Evolutionary conservation across 2,888 invertebrate genomes (phyloP).

Genomic region (Cataglyphis cursor): DNA sequence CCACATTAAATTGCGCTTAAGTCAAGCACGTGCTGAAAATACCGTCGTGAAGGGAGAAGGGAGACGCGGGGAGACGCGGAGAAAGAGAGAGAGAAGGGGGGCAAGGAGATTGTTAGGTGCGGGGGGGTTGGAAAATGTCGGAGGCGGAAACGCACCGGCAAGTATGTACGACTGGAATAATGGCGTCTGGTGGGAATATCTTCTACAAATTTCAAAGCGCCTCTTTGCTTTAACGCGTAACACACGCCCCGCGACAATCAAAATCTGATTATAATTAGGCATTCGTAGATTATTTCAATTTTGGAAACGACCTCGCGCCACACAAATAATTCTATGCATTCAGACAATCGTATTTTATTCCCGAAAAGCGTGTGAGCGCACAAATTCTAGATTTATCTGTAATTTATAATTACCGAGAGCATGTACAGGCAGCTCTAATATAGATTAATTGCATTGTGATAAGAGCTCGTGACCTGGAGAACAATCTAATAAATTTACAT

Average conservation of each 20-base stretch:
- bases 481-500: slow-evolving; percentile 30
- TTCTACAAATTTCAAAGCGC: slow-evolving; percentile 34
- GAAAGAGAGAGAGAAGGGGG: no score
- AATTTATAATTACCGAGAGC: background rate
- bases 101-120: background rate
- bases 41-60: slow-evolving; percentile 38
- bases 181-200: slow-evolving; percentile 46
- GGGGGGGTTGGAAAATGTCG: slow-evolving; percentile 59
- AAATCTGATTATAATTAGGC: slow-evolving; percentile 46
- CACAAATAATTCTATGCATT: background rate
- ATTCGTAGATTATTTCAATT: slow-evolving; percentile 26
- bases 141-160: slow-evolving; percentile 53
- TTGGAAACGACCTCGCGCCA: background rate
- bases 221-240: slow-evolving; percentile 16
- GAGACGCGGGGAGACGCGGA: background rate
- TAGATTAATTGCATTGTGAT: slow-evolving; percentile 15
- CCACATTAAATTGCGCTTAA: slow-evolving; percentile 86
- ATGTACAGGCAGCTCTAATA: background rate
- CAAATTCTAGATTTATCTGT: background rate
- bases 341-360: background rate
- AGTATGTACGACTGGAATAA: slow-evolving; percentile 47
- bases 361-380: background rate
- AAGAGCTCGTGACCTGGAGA: background rate
- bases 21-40: slow-evolving; percentile 80
- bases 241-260: slow-evolving; percentile 31